Evolutionary conservation across 2,888 invertebrate species (phyloP), one percentile per base, ranked within the genome.

Genomic region (Macrosoma leucophasiata): DNA sequence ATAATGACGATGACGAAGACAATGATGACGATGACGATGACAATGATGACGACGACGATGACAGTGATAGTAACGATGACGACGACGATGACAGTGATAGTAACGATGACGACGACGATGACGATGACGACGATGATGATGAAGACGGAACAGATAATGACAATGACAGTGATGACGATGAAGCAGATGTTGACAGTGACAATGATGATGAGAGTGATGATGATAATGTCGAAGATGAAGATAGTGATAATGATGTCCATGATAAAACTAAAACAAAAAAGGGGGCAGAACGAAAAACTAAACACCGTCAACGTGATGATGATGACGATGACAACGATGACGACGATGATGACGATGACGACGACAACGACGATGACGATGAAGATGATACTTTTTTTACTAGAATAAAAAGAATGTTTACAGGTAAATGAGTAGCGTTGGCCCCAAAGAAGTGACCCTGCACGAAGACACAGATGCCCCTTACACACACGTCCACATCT

Each of bases 401-500:
- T 77, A 78, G 75, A 70, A 78, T 85, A 68, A 82, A 73, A 67
- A 70, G 70, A 71, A 74, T 79, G 61, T 79, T 85, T 50, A 75
- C 84, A 85, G 84, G 85, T 84, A 85, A 68, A 70, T 71, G 54
- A 73, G 61, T 72, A 73, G 65, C 56, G 55, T 71, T 71, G 62
- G 62, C 63, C 65, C 71, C 63, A 58, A 59, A 66, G 63, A 65
- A 58, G 58, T 62, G 58, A 58, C 53, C 74, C 72, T 64, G 73
- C 74, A 75, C 69, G 64, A 67, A 67, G 62, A 64, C 64, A 68
- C 66, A 62, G 61, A 61, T 50, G 52, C 50, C 64, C 68, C 59
- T 58, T 50, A 64, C 63, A 71, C 67, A 74, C 79, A 76, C 79
- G 82, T 84, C 84, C 84, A 84, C 82, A 84, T 82, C 79, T 77